phyloP scores from a whole-genome alignment of 2,797 vertebrate species.

The Xenopus petersii region DNA sequence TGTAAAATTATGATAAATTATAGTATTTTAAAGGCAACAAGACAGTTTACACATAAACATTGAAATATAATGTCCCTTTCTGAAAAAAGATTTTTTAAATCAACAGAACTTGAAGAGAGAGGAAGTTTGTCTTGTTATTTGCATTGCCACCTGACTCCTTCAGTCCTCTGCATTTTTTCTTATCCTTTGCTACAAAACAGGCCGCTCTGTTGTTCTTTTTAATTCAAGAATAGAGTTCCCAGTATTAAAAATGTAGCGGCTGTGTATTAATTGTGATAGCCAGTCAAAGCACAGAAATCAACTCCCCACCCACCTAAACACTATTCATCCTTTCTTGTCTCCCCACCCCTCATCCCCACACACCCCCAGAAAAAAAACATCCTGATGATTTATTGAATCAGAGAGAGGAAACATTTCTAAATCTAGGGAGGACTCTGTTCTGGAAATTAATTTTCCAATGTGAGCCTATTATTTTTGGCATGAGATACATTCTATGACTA shows the following conservation, averaged over 20 bases:
- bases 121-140: no score
- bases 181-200: neutral
- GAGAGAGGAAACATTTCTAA: conserved; percentile 40
- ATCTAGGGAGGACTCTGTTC: conserved; percentile 29
- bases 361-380: conserved; percentile 20
- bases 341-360: neutral
- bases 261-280: conserved; percentile 31
- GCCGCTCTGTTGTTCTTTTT: conserved; percentile 1
- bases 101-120: no score
- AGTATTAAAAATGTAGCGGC: conserved; percentile 28
- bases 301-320: conserved; percentile 3
- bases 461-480: conserved; percentile 46
- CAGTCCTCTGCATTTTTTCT: neutral
- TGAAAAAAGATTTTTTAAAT: no score
- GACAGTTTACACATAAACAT: no score
- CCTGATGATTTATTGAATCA: conserved; percentile 40
- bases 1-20: no score
- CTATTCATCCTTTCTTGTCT: conserved; percentile 19
- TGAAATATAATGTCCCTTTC: no score
- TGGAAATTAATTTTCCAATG: conserved; percentile 47
- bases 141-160: no score
- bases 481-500: conserved; percentile 38
- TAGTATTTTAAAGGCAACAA: no score
- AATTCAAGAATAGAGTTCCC: conserved; percentile 31
- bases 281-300: neutral